Conservation (phyloP, 2,113 vertebrate species). For the Catharus minimus region DNA sequence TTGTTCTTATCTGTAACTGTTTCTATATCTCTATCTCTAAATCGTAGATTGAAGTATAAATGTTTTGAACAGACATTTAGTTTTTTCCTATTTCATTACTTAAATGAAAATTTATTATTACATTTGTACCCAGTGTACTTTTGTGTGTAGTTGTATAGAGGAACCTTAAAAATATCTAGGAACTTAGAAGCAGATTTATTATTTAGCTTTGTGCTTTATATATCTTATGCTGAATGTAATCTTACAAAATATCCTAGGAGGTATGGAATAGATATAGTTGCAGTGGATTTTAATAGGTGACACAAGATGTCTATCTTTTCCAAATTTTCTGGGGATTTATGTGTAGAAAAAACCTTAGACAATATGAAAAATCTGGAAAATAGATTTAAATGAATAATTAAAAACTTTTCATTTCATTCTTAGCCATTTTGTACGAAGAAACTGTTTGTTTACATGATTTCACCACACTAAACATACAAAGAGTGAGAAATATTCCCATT, state of each 20-base stretch:
- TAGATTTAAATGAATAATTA: not conserved
- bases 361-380: not conserved
- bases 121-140: not conserved
- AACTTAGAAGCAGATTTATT: not conserved
- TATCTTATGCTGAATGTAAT: not conserved
- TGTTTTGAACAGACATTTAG: not conserved
- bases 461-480: not conserved
- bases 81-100: not conserved
- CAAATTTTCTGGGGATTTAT: not conserved
- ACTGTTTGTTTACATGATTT: not conserved
- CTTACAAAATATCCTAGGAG: not conserved
- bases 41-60: rapidly evolving
- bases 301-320: not conserved
- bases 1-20: not conserved
- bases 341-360: not conserved
- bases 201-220: not conserved
- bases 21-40: not conserved
- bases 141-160: not conserved
- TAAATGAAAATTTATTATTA: not conserved
- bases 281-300: not conserved
- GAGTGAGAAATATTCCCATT: not conserved
- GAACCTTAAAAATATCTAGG: not conserved
- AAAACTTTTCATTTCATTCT: not conserved
- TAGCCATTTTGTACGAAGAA: not conserved
- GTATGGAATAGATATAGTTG: not conserved